phyloP scores from a whole-genome alignment of 2,797 vertebrate genomes.

The Neosilurus hyrtlii region DNA sequence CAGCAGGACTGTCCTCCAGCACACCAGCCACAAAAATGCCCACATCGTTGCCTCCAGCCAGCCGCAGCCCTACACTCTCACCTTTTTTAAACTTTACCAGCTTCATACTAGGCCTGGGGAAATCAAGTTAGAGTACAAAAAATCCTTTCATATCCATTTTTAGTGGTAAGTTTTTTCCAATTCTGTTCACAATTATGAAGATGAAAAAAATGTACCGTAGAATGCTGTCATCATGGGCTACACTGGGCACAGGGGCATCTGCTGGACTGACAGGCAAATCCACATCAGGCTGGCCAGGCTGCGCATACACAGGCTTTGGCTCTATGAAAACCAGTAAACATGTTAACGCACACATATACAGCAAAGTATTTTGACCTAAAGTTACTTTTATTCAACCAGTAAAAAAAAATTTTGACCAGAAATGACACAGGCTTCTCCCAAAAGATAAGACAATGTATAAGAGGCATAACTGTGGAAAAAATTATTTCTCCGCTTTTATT shows the following conservation, averaged over 20 bases:
- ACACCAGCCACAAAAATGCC: constrained; percentile 99
- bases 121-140: constrained; percentile 29
- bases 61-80: constrained; percentile 93
- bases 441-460: too few relatives aligned
- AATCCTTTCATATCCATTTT: not conserved
- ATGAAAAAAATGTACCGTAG: constrained; percentile 74
- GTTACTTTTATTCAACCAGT: too few relatives aligned
- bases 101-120: constrained; percentile 93
- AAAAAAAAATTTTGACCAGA: too few relatives aligned
- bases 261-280: constrained; percentile 97
- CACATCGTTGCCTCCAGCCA: constrained; percentile 97
- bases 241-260: constrained; percentile 89
- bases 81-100: constrained; percentile 99
- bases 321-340: constrained; percentile 70
- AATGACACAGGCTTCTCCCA: too few relatives aligned
- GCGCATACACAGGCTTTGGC: constrained; percentile 96
- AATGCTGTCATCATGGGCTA: constrained; percentile 91
- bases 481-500: too few relatives aligned
- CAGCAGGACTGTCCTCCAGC: constrained; percentile 95
- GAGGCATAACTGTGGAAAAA: too few relatives aligned
- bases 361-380: too few relatives aligned
- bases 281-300: constrained; percentile 96
- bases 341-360: constrained; percentile 25
- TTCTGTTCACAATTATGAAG: not conserved
- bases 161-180: not conserved